Evolutionary conservation across 2,113 vertebrate species (phyloP), one percentile per base, ranked within the genome.

Genomic region (Sitta europaea): DNA sequence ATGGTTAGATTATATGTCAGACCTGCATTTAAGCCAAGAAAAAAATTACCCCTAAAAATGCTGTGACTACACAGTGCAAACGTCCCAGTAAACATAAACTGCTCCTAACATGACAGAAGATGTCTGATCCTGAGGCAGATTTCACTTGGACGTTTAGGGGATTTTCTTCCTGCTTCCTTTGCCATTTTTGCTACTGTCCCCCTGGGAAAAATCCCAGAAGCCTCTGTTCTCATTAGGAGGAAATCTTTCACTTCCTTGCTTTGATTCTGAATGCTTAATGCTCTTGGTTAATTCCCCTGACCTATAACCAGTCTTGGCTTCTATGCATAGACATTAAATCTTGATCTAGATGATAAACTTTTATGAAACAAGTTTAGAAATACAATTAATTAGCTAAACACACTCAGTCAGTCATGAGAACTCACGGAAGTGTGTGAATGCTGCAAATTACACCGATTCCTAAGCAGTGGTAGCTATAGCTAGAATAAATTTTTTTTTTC

Each of bases 201-300:
- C 50, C 11, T 86, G 83, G 90, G 92, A 94, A 86, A 76, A 72
- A 90, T 92, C 75, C 55, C 79, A 95, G 79, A 87, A 96, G 86
- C 38, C 63, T 93, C 92, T 94, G 88, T 93, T 27, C 63, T 90
- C 47, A 51, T 88, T 70, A 93, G 63, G 62, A 96, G 88, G 86
- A 97, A 95, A 92, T 94, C 50, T 92, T 97, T 92, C 86, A 95
- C 82, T 96, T 93, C 92, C 82, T 92, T 4, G 3, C 88, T 93
- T 95, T 93, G 67, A 94, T 96, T 97, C 48, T 80, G 55, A 95
- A 82, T 43, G 24, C 35, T 58, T 90, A 93, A 93, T 80, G 38
- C 12, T 95, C 54, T 77, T 77, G 38, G 43, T 80, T 93, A 94
- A 93, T 88, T 83, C 63, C 38, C 62, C 75, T 94, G 92, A 94